These are phyloP conservation scores for Microcebus griseorufus DNA, from an alignment of 2,113 vertebrate species.

Conservation along the genomic window DNA sequence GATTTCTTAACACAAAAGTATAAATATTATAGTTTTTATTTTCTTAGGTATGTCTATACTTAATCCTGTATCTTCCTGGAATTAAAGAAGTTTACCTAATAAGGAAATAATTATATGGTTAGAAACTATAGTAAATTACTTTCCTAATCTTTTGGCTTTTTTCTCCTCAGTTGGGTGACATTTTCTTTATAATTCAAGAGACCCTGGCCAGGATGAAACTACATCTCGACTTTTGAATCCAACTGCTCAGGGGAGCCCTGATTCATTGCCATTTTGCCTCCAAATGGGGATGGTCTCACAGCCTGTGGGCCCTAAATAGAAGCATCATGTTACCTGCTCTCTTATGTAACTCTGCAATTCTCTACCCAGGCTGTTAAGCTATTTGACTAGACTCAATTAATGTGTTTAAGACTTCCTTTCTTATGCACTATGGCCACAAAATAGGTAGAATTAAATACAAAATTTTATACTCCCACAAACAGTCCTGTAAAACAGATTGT, in stretches of 20 bases:
- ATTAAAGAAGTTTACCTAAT: neutral
- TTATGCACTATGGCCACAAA: neutral
- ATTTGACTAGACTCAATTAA: neutral
- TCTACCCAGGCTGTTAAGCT: neutral
- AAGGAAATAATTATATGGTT: neutral
- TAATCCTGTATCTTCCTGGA: neutral
- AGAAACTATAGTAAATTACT: neutral
- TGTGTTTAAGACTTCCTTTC: neutral
- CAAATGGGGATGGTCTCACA: neutral
- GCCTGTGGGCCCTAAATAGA: neutral
- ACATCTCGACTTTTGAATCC: neutral
- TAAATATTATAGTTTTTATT: conserved; percentile 24
- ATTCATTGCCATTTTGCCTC: neutral
- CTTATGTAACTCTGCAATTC: neutral
- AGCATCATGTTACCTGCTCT: neutral
- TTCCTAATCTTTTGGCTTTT: conserved; percentile 5
- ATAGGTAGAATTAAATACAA: neutral
- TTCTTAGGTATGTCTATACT: neutral
- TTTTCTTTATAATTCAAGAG: conserved; percentile 10
- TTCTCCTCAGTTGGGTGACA: neutral
- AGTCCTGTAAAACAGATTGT: neutral
- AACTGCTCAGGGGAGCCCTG: neutral
- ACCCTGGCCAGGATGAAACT: neutral
- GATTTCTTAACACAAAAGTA: neutral
- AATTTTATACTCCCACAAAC: neutral